Base-by-base conservation (phyloP, 2,888 invertebrate genomes). In the Tromatobia lineatoria region DNA sequence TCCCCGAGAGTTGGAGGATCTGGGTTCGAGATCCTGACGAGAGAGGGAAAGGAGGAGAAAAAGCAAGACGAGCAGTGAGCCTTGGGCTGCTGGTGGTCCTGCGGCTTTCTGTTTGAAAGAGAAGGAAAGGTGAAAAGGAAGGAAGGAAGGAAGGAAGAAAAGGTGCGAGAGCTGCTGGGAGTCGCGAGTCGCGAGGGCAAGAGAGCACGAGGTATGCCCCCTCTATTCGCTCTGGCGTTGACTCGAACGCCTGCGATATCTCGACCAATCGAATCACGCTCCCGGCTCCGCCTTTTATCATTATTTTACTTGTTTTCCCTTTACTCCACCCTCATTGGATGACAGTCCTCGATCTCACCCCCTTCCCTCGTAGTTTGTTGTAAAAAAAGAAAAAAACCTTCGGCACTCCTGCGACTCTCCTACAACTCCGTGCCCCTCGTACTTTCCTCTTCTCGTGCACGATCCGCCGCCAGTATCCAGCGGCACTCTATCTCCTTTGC, bases 271-370 rank as follows among this genome's bases (percentile, higher is more conserved):
- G 91, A 93, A 93, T 93, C 91, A 91, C 93, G 90, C 91, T 92
- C 90, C 90, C 91, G 90, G 93, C 93, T 93, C 93, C 93, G 93
- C 93, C 93, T 93, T 93, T 93, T 93, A 93, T 93, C 93, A 93
- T 93, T 93, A 93, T 93, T 93, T 93, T 93, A 93, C 93, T 93
- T 93, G 93, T 93, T 93, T 93, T 93, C 91, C 92, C 92, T 93
- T 91, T 93, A 91, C 93, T 93, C 92, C 91, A 92, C 92, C 92
- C 93, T 92, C 92, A 93, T 93, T 93, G 93, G 93, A 93, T 93
- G 93, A 93, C 93, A 93, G 93, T 92, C 89, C 88, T 89, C 85
- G 87, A 87, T 90, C 90, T 89, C 88, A 89, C 87, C 85, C 83
- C 85, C 88, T 88, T 87, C 85, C 54, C 84, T 70, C 15, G 50